phyloP scores from a whole-genome alignment of 1,140 invertebrate genomes.

The Maniola jurtina region DNA sequence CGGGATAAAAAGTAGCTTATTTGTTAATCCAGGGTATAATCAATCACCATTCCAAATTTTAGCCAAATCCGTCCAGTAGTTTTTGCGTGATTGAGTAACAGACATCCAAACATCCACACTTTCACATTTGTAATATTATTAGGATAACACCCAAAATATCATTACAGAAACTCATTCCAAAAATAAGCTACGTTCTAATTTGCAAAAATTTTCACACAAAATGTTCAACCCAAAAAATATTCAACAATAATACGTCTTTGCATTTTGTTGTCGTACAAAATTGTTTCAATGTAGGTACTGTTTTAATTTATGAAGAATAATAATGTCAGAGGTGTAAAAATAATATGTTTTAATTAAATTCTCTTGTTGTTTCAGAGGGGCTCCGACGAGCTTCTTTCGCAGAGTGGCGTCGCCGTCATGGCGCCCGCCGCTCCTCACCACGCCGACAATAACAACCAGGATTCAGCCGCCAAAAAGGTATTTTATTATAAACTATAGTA shows the following conservation, averaged over 20 bases:
- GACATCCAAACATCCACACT: no score
- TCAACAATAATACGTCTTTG: background rate
- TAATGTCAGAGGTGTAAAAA: background rate
- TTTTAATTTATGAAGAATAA: conserved; percentile 1
- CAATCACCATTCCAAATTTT: no score
- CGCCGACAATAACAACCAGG: conserved; percentile 94
- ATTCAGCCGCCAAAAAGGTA: conserved; percentile 95
- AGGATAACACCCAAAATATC: no score
- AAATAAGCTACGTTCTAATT: background rate
- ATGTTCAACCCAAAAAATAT: background rate
- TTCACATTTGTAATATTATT: no score
- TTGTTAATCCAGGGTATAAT: no score
- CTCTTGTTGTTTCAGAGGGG: conserved; percentile 89
- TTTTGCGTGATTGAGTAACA: no score
- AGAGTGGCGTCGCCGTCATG: conserved; percentile 93
- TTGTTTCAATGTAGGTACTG: background rate
- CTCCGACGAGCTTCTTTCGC: conserved; percentile 96
- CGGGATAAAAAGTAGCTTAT: no score
- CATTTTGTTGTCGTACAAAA: background rate
- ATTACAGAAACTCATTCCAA: no score
- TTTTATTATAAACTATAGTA: background rate
- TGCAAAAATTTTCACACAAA: no score
- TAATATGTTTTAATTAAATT: conserved; percentile 29
- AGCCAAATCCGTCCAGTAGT: no score
- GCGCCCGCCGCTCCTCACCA: conserved; percentile 93